phyloP scores from a whole-genome alignment of 2,113 vertebrate genomes.

The Corvus cornix region DNA sequence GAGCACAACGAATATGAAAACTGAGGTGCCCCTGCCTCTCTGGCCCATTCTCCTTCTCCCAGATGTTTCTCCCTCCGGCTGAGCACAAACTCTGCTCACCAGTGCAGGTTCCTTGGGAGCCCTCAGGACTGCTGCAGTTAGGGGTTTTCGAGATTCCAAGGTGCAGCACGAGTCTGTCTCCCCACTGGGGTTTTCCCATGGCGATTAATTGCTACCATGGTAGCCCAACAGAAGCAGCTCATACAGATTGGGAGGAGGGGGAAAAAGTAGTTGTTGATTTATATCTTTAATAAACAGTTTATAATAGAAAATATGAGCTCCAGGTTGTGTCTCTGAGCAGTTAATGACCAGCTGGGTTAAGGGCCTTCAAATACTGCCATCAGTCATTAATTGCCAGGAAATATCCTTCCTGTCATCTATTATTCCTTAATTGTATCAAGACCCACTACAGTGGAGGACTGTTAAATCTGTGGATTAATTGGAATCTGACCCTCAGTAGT shows the following conservation, averaged over 20 bases:
- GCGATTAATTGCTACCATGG: not conserved
- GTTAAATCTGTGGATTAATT: conserved; percentile 45
- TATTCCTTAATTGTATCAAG: conserved; percentile 57
- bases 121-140: not conserved
- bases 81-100: not conserved
- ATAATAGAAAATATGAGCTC: conserved; percentile 48
- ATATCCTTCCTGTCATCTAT: conserved; percentile 45
- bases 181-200: not conserved
- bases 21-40: fast-evolving
- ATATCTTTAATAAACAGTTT: conserved; percentile 42
- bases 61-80: not conserved
- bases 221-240: not conserved
- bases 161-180: fast-evolving
- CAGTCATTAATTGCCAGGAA: conserved; percentile 37
- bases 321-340: conserved; percentile 29
- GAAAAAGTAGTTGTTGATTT: not conserved
- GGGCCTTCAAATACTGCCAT: not conserved
- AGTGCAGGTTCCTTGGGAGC: not conserved
- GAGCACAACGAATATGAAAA: not conserved
- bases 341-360: conserved; percentile 53
- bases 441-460: conserved; percentile 1
- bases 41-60: not conserved
- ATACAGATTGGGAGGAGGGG: fast-evolving
- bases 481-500: conserved; percentile 42
- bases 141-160: not conserved